These are phyloP conservation scores for Callopanchax toddi DNA, from an alignment of 2,113 vertebrate species.

Conservation along the genomic window DNA sequence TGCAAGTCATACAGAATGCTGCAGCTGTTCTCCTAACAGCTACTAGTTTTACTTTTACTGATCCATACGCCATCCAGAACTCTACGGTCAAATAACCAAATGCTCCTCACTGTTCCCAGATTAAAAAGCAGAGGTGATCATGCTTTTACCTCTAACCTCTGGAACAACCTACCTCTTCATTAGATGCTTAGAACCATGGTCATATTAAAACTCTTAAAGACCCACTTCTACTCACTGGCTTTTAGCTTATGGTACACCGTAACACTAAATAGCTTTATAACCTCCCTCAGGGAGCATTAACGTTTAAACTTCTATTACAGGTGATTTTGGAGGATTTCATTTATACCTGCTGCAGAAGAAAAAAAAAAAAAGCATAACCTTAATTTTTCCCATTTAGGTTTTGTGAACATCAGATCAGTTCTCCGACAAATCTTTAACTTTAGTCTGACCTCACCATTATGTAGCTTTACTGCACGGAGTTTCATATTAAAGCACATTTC, in stretches of 20 bases:
- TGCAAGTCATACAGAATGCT: no score
- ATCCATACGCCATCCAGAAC: no score
- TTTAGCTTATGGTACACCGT: constrained; percentile 15
- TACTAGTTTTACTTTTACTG: no score
- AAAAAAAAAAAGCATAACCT: constrained; percentile 2
- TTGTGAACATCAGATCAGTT: constrained; percentile 12
- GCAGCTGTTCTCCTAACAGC: no score
- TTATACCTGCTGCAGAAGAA: constrained; percentile 29
- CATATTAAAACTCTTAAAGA: no score
- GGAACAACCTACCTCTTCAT: no score
- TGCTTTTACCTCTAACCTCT: no score
- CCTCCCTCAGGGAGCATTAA: constrained; percentile 19
- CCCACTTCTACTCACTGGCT: no score
- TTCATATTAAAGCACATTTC: constrained; percentile 5
- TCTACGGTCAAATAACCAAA: no score
- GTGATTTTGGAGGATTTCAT: constrained; percentile 15
- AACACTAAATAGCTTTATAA: constrained; percentile 19
- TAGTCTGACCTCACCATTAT: neutral
- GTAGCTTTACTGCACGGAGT: constrained; percentile 29
- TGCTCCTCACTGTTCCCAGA: no score
- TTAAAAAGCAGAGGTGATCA: no score
- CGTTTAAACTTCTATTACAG: constrained; percentile 6
- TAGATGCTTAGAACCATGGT: no score
- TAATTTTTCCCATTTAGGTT: constrained; percentile 22
- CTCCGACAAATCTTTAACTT: constrained; percentile 43